Conservation (phyloP, 2,888 invertebrate species). For the Sinelater perroti region DNA sequence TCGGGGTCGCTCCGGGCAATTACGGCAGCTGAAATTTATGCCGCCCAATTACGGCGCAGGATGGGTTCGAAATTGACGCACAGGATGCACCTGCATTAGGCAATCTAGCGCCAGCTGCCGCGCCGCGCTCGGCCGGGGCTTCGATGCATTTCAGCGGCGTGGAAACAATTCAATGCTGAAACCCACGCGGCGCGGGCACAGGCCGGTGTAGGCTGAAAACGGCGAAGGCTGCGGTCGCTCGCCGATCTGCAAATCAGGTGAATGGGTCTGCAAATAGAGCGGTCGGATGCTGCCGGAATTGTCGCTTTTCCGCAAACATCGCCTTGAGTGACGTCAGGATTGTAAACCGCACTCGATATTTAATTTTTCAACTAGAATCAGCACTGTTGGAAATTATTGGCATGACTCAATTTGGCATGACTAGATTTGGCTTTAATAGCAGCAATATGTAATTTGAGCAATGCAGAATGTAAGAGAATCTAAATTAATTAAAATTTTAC, state of each 20-base stretch:
- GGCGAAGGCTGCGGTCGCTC: slow-evolving; percentile 3
- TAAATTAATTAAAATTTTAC: no score
- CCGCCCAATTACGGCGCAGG: no score
- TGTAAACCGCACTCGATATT: no score
- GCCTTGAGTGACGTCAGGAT: slow-evolving; percentile 2
- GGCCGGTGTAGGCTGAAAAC: slow-evolving; percentile 17
- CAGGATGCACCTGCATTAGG: slow-evolving; percentile 14
- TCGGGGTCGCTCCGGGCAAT: no score
- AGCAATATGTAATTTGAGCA: no score
- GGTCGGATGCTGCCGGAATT: slow-evolving; percentile 1
- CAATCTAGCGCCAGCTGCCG: background rate
- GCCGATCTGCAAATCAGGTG: background rate
- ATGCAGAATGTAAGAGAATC: no score
- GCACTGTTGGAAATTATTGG: no score
- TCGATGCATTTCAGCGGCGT: background rate
- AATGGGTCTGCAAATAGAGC: background rate
- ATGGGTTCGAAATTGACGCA: background rate
- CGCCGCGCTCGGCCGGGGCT: background rate
- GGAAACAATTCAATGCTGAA: slow-evolving; percentile 11
- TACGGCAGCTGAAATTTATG: no score
- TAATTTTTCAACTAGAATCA: no score
- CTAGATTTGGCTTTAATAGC: no score
- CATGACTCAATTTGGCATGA: no score
- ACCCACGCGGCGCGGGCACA: slow-evolving; percentile 9
- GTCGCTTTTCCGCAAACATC: background rate